Conservation (phyloP, 2,888 invertebrate species). For the Graphium colonna region DNA sequence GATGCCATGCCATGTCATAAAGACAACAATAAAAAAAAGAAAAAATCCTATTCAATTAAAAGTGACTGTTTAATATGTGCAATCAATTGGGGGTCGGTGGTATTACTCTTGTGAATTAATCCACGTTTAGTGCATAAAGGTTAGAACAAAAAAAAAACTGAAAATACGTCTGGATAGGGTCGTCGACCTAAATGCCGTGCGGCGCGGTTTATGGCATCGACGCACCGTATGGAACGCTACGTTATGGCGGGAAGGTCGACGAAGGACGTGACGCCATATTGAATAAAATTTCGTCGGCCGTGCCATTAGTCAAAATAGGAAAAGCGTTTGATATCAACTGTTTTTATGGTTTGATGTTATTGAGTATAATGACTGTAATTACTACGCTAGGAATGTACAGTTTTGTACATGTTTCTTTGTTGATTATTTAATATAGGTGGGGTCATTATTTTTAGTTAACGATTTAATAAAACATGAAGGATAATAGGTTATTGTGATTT, state of each 20-base stretch:
- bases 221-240: constrained; percentile 36
- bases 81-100: too few relatives aligned
- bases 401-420: not conserved
- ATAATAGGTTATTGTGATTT: too few relatives aligned
- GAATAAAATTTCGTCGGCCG: not conserved
- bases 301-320: constrained; percentile 18
- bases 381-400: constrained; percentile 6
- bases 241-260: constrained; percentile 43
- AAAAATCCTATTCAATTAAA: too few relatives aligned
- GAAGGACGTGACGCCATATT: constrained; percentile 32
- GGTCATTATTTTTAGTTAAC: too few relatives aligned
- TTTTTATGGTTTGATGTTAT: too few relatives aligned
- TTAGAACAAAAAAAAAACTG: constrained; percentile 27
- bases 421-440: too few relatives aligned
- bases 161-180: constrained; percentile 29
- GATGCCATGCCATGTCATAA: too few relatives aligned
- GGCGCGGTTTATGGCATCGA: constrained; percentile 34
- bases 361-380: too few relatives aligned
- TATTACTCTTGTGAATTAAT: not conserved
- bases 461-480: too few relatives aligned
- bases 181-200: constrained; percentile 36
- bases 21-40: too few relatives aligned
- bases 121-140: constrained; percentile 3
- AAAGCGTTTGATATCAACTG: not conserved
- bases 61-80: too few relatives aligned